Evolutionary conservation across 2,113 vertebrate species (phyloP).

Genomic region (Nothocercus julius): DNA sequence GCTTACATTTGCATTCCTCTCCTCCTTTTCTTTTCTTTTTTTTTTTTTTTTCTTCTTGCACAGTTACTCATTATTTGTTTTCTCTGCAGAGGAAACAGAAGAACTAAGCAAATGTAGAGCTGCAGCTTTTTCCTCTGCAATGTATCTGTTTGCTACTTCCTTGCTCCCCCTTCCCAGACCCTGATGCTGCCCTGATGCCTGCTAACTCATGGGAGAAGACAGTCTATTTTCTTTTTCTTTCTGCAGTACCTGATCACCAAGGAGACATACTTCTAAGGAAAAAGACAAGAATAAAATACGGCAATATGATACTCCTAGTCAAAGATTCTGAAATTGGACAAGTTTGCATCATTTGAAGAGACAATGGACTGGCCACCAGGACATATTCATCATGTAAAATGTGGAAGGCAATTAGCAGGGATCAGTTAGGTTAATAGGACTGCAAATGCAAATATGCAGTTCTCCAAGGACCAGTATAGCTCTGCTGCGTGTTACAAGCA

Average conservation of each 20-base stretch:
- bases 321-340: constrained; percentile 5
- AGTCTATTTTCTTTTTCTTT: background rate
- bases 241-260: background rate
- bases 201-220: background rate
- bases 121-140: background rate
- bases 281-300: background rate
- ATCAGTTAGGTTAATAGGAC: background rate
- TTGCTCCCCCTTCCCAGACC: background rate
- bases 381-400: background rate
- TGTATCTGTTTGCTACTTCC: background rate
- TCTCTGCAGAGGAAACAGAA: background rate
- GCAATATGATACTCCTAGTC: background rate
- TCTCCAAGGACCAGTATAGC: background rate
- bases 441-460: background rate
- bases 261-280: background rate
- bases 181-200: background rate
- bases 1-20: background rate
- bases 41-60: background rate
- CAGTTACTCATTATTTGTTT: background rate
- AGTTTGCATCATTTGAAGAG: background rate
- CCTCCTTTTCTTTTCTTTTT: background rate
- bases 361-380: background rate
- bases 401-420: background rate
- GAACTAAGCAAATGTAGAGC: background rate
- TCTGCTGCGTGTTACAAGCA: background rate